Conservation (phyloP, 2,888 invertebrate genomes). For the Elegia similella region DNA sequence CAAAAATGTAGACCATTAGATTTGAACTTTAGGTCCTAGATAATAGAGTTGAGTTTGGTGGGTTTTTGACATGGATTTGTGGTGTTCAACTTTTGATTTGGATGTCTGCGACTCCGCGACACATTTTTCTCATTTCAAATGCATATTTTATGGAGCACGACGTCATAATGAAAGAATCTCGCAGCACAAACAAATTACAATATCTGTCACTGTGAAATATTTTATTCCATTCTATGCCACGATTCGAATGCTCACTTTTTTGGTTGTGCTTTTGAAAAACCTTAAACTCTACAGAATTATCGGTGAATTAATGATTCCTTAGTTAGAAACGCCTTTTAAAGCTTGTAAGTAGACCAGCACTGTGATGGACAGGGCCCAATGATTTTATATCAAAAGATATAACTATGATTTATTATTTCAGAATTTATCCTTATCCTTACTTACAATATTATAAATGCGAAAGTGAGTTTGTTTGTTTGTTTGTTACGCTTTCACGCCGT, state of each 20-base stretch:
- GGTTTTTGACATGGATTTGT: conserved; percentile 19
- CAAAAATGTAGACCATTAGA: conserved; percentile 23
- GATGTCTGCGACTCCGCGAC: conserved; percentile 59
- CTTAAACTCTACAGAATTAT: too few relatives aligned
- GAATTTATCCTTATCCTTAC: too few relatives aligned
- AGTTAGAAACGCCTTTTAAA: too few relatives aligned
- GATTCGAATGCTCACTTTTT: conserved; percentile 21
- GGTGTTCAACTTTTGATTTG: conserved; percentile 25
- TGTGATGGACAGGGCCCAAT: too few relatives aligned
- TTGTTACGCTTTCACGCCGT: too few relatives aligned
- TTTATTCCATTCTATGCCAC: conserved; percentile 23
- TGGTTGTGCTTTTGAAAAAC: too few relatives aligned
- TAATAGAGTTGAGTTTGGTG: conserved; percentile 31
- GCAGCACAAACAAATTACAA: conserved; percentile 68
- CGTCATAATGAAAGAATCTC: conserved; percentile 72
- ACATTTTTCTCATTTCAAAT: conserved; percentile 78
- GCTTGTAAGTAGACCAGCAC: too few relatives aligned
- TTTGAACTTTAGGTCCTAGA: conserved; percentile 28
- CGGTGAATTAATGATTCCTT: too few relatives aligned
- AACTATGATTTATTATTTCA: too few relatives aligned
- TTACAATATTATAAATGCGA: too few relatives aligned
- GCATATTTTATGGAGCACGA: conserved; percentile 76
- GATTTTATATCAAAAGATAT: too few relatives aligned
- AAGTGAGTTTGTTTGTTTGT: too few relatives aligned
- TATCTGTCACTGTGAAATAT: conserved; percentile 48